These are phyloP conservation scores for Exocentrus adspersus DNA, from an alignment of 2,888 invertebrate species.

Conservation along the genomic window DNA sequence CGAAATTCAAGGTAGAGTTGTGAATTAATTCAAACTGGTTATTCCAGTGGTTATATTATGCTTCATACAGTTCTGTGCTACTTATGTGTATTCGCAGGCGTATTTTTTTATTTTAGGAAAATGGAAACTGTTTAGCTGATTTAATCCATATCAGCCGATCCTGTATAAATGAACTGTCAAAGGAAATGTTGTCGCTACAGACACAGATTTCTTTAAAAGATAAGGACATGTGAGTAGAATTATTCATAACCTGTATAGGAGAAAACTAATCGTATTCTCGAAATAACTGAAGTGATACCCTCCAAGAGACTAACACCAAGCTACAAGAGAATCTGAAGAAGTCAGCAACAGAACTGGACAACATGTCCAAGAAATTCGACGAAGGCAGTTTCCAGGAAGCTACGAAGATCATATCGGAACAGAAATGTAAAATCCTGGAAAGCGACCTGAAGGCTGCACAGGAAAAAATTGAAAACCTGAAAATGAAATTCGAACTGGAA, in stretches of 20 bases:
- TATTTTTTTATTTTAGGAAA: conserved; percentile 42
- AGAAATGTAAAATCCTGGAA: conserved; percentile 41
- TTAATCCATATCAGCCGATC: conserved; percentile 50
- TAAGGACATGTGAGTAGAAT: conserved; percentile 52
- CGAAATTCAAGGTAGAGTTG: conserved; percentile 42
- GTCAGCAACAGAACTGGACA: conserved; percentile 43
- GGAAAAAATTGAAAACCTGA: conserved; percentile 32
- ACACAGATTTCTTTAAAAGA: conserved; percentile 44
- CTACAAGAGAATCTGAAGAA: conserved; percentile 48
- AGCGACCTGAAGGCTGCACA: conserved; percentile 33
- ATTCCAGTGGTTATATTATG: no score
- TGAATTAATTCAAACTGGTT: no score
- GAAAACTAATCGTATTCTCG: no score
- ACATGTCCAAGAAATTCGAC: conserved; percentile 42
- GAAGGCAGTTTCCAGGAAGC: conserved; percentile 14
- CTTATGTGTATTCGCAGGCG: neutral
- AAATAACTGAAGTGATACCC: conserved; percentile 35
- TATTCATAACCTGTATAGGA: no score
- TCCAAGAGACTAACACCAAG: conserved; percentile 45
- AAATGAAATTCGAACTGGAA: conserved; percentile 26
- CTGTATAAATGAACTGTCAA: conserved; percentile 51
- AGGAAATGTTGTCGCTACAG: conserved; percentile 44
- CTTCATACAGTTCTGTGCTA: no score
- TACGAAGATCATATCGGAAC: conserved; percentile 32
- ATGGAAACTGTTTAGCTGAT: conserved; percentile 49